Percentiles rank a stretch among this genome's conserved stretches.
These are phyloP conservation scores for Theretra japonica DNA, from an alignment of 2,888 invertebrate species.

Conservation along the genomic window DNA sequence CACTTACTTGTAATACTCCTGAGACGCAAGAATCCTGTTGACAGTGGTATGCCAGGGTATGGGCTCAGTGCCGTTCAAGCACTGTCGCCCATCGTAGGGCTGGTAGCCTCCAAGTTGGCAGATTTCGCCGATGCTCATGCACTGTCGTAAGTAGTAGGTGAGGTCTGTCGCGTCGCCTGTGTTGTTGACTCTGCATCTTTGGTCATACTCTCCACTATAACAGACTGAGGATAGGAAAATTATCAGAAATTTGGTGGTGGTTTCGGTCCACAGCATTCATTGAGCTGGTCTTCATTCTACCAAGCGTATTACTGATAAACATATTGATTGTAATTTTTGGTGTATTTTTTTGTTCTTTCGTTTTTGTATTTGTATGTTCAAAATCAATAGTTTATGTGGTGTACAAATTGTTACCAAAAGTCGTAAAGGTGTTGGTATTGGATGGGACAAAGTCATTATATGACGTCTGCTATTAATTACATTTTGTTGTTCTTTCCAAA, in stretches of 20 bases:
- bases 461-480: too few relatives aligned
- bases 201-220: slow-evolving; percentile 87
- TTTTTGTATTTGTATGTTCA: too few relatives aligned
- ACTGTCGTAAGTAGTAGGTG: slow-evolving; percentile 83
- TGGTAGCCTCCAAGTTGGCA: slow-evolving; percentile 71
- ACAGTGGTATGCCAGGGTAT: slow-evolving; percentile 82
- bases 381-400: too few relatives aligned
- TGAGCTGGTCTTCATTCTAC: too few relatives aligned
- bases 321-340: too few relatives aligned
- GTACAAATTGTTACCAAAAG: too few relatives aligned
- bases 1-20: slow-evolving; percentile 88
- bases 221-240: slow-evolving; percentile 77
- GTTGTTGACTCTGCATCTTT: slow-evolving; percentile 74
- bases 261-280: too few relatives aligned
- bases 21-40: slow-evolving; percentile 84
- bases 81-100: slow-evolving; percentile 75
- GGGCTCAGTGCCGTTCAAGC: slow-evolving; percentile 62
- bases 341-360: too few relatives aligned
- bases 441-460: too few relatives aligned
- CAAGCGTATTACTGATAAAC: too few relatives aligned
- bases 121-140: slow-evolving; percentile 78
- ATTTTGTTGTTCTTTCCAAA: too few relatives aligned
- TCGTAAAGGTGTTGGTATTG: too few relatives aligned
- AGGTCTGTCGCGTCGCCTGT: slow-evolving; percentile 58
- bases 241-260: slow-evolving; percentile 8